phyloP scores from a whole-genome alignment of 2,113 vertebrate genomes.

The Neodontobutis hainanensis region DNA sequence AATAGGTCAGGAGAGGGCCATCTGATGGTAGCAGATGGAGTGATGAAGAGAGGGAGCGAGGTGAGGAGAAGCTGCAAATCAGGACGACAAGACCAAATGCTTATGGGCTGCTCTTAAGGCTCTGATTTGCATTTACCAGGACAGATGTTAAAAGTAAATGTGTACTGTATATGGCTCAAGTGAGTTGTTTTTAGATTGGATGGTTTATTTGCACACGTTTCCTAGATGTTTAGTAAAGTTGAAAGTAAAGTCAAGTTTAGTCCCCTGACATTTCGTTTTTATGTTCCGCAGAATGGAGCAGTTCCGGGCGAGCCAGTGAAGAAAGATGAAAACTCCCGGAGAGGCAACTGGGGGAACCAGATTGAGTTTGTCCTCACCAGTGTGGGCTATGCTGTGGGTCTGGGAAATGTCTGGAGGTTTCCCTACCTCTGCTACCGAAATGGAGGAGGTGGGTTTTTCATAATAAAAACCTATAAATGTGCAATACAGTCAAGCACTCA shows the following conservation, averaged over 20 bases:
- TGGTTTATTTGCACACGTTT: too few species aligned
- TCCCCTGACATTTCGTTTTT: too few species aligned
- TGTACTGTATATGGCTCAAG: background rate
- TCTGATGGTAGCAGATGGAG: slow-evolving; percentile 77
- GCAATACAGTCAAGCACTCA: too few species aligned
- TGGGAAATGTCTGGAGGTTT: slow-evolving; percentile 99
- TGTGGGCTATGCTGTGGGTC: slow-evolving; percentile 97
- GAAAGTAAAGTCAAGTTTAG: too few species aligned
- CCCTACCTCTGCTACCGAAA: slow-evolving; percentile 99
- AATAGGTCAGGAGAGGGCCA: slow-evolving; percentile 63
- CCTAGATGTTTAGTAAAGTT: too few species aligned
- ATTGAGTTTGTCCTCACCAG: slow-evolving; percentile 99
- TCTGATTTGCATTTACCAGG: slow-evolving; percentile 58
- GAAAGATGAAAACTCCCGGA: slow-evolving; percentile 89
- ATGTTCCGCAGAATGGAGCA: slow-evolving; percentile 88
- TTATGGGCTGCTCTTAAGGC: slow-evolving; percentile 57
- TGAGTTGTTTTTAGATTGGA: background rate
- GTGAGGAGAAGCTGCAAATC: slow-evolving; percentile 55
- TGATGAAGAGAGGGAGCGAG: slow-evolving; percentile 55
- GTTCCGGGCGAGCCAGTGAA: slow-evolving; percentile 92
- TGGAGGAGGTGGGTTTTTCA: slow-evolving; percentile 88
- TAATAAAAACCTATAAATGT: background rate
- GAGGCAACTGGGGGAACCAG: slow-evolving; percentile 99
- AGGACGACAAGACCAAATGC: slow-evolving; percentile 66
- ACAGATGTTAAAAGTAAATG: slow-evolving; percentile 9